A percentile compares a stretch with the other conserved stretches of the same genome.
These are phyloP conservation scores for Oryctolagus cuniculus DNA, from an alignment of 2,113 vertebrate species.

Conservation along the genomic window DNA sequence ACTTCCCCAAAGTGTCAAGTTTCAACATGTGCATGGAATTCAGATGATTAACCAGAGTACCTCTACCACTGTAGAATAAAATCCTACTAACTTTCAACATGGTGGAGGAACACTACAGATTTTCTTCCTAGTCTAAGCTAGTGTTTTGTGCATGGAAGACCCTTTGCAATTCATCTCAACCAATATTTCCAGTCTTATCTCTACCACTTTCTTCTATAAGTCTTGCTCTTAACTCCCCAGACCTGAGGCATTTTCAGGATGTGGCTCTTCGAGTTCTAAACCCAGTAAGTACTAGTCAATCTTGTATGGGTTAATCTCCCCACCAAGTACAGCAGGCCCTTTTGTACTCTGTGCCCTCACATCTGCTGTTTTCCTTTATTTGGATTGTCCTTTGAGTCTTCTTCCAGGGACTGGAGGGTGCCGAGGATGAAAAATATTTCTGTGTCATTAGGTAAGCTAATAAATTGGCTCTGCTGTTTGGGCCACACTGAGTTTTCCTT, in stretches of 20 bases:
- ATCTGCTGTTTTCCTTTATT: background rate
- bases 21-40: background rate
- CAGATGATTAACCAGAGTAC: background rate
- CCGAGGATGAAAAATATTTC: background rate
- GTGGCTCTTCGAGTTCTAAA: background rate
- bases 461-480: background rate
- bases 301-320: background rate
- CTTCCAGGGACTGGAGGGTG: background rate
- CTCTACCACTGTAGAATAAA: background rate
- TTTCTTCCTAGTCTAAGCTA: background rate
- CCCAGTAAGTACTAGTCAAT: background rate
- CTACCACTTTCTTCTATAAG: background rate
- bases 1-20: background rate
- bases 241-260: background rate
- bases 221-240: background rate
- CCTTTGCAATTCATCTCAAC: background rate
- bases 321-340: background rate
- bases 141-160: background rate
- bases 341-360: background rate
- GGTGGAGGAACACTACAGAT: background rate
- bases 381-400: background rate
- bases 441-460: background rate
- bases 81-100: background rate
- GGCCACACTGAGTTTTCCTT: background rate
- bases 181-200: background rate